Conservation (phyloP, 2,113 vertebrate species). For the Rhinopomastus cyanomelas region DNA sequence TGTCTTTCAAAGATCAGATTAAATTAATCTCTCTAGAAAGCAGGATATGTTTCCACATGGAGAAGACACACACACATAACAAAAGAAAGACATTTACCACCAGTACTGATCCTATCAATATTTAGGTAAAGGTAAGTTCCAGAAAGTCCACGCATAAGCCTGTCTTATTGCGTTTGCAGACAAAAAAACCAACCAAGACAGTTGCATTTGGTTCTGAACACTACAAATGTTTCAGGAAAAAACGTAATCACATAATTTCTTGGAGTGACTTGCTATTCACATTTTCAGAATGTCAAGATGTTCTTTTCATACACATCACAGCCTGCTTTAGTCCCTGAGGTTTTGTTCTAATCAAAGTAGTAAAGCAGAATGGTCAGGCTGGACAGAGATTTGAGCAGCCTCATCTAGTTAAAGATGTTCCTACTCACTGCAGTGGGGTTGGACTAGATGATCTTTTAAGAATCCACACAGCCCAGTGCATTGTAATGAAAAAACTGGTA, state of each 20-base stretch:
- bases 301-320: neutral
- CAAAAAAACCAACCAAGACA: neutral
- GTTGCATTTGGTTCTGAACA: neutral
- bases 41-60: neutral
- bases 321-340: neutral
- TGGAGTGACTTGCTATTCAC: neutral
- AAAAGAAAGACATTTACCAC: neutral
- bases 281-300: neutral
- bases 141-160: neutral
- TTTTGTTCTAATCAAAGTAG: neutral
- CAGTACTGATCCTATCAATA: neutral
- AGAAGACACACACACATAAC: no score
- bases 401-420: no score
- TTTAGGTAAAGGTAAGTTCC: fast-evolving
- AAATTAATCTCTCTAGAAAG: neutral
- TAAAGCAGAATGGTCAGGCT: no score
- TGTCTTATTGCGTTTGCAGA: neutral
- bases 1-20: neutral
- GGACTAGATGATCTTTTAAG: no score
- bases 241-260: neutral
- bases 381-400: no score
- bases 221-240: neutral
- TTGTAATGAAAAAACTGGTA: neutral
- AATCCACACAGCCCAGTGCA: no score
- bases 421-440: no score